Percentiles rank a stretch among this genome's conserved stretches.
These are phyloP conservation scores for Thymelicus sylvestris DNA, from an alignment of 2,888 invertebrate species.

Conservation along the genomic window DNA sequence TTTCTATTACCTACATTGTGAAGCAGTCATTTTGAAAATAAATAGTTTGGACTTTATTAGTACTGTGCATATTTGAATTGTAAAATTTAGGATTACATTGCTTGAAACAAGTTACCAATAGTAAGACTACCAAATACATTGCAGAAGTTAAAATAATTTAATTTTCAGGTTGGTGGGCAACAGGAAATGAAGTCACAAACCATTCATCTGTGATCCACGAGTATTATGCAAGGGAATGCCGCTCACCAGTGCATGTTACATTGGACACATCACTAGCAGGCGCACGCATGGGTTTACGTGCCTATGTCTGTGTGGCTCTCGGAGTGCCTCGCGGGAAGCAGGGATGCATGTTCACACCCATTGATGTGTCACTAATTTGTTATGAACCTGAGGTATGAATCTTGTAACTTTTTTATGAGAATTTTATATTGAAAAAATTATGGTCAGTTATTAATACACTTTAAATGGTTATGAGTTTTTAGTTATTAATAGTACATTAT, in stretches of 20 bases:
- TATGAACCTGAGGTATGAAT: conserved; percentile 94
- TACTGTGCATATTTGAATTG: no score
- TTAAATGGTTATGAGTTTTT: no score
- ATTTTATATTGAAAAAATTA: no score
- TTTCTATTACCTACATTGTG: no score
- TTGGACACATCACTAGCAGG: conserved; percentile 96
- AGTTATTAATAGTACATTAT: no score
- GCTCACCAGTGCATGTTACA: conserved; percentile 97
- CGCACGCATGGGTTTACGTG: conserved; percentile 96
- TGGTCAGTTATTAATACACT: no score
- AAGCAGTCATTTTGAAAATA: no score
- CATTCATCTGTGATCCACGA: conserved; percentile 99
- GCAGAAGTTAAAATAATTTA: conserved; percentile 19
- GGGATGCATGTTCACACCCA: conserved; percentile 98
- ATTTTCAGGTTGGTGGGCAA: conserved; percentile 96
- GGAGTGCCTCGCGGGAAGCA: conserved; percentile 97
- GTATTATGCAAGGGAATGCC: conserved; percentile 97
- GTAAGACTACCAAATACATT: no score
- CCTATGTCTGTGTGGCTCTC: conserved; percentile 95
- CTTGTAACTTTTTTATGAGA: no score
- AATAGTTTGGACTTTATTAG: no score
- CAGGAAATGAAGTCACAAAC: conserved; percentile 98
- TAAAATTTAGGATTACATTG: no score
- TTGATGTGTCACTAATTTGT: conserved; percentile 93
- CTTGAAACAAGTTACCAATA: no score